phyloP scores from a whole-genome alignment of 2,888 invertebrate species.

The Anticlea derivata region DNA sequence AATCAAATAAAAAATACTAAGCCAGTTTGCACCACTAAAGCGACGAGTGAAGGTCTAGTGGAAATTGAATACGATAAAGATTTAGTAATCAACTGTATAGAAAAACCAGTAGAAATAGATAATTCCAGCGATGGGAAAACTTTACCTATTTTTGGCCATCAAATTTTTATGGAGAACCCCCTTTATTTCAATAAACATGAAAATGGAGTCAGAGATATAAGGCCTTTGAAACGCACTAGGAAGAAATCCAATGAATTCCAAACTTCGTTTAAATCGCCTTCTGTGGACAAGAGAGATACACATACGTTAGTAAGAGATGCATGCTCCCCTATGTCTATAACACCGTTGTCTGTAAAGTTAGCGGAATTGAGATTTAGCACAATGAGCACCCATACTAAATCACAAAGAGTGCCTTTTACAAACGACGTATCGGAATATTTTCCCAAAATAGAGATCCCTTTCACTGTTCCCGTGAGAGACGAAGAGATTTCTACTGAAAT shows the following conservation, averaged over 20 bases:
- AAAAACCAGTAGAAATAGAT: conserved; percentile 59
- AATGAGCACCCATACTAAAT: conserved; percentile 70
- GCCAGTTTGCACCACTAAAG: conserved; percentile 69
- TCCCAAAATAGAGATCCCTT: conserved; percentile 76
- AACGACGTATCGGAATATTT: conserved; percentile 79
- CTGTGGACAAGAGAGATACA: conserved; percentile 70
- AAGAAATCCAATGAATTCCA: conserved; percentile 77
- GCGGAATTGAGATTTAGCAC: conserved; percentile 84
- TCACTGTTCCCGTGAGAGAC: conserved; percentile 66
- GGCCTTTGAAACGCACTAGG: conserved; percentile 70
- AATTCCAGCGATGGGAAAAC: conserved; percentile 67
- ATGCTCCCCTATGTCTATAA: conserved; percentile 79
- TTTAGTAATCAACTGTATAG: conserved; percentile 70
- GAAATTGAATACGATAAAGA: conserved; percentile 83
- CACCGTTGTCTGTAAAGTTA: conserved; percentile 84
- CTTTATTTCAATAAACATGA: conserved; percentile 77
- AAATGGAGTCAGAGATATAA: conserved; percentile 58
- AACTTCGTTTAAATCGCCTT: conserved; percentile 75
- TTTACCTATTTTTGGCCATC: conserved; percentile 77
- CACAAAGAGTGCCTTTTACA: conserved; percentile 55
- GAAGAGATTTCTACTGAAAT: conserved; percentile 77
- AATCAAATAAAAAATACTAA: conserved; percentile 50
- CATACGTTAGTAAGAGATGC: conserved; percentile 72
- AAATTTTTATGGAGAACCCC: conserved; percentile 76
- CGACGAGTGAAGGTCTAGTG: conserved; percentile 77